Evolutionary conservation across 2,888 invertebrate species (phyloP).

Genomic region (Chymomyza procnemis): DNA sequence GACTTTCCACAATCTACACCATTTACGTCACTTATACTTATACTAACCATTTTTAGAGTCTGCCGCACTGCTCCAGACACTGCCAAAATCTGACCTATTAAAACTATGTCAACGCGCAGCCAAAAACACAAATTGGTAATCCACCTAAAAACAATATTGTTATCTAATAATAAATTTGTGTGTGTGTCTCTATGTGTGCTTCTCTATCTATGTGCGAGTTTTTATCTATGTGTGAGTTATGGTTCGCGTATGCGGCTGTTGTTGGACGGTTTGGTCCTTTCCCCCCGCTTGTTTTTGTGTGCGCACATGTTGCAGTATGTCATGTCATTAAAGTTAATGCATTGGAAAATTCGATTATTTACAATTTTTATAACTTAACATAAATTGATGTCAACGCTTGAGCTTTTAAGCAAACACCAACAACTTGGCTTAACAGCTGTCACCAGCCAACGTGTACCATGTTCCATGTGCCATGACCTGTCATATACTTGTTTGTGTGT

Average conservation of each 20-base stretch:
- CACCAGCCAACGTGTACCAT: constrained; percentile 6
- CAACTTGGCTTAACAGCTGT: constrained; percentile 39
- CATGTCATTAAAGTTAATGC: constrained; percentile 59
- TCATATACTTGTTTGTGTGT: background rate
- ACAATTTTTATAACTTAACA: constrained; percentile 43
- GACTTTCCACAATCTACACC: too few species aligned
- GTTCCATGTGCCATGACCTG: background rate
- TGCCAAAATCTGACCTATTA: background rate
- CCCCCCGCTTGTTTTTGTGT: constrained; percentile 7
- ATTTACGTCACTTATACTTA: background rate
- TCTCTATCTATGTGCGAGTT: background rate
- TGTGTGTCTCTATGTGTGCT: background rate
- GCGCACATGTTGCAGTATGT: constrained; percentile 9
- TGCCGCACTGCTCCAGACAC: background rate
- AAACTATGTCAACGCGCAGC: background rate
- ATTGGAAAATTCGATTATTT: constrained; percentile 64
- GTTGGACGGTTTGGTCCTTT: background rate
- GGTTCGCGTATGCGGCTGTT: background rate
- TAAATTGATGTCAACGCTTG: constrained; percentile 40
- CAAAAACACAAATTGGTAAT: background rate
- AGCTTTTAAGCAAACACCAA: constrained; percentile 36
- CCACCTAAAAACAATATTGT: background rate
- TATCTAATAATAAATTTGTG: background rate
- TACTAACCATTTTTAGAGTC: background rate
- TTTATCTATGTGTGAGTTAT: background rate